These are phyloP conservation scores for Spinus pinus DNA, from an alignment of 2,797 vertebrate genomes.

Conservation along the genomic window DNA sequence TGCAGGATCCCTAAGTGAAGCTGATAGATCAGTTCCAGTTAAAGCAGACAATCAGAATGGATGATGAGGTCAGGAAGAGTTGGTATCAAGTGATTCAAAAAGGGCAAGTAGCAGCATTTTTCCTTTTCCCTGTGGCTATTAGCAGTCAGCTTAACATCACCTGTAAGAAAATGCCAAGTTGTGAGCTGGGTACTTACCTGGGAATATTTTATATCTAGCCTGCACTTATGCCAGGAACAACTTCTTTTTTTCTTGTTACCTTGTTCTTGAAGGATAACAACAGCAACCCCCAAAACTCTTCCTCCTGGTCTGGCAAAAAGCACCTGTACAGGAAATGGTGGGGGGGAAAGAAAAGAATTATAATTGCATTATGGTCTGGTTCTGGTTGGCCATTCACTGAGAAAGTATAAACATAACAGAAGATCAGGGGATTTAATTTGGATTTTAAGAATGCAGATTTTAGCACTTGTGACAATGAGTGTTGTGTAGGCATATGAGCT, in stretches of 20 bases:
- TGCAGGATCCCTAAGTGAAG: background rate
- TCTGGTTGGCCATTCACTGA: background rate
- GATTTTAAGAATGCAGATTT: background rate
- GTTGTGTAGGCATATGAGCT: background rate
- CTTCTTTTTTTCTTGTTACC: background rate
- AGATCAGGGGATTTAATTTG: background rate
- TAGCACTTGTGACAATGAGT: background rate
- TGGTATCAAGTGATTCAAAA: background rate
- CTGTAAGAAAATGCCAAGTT: background rate
- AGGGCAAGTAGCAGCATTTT: background rate
- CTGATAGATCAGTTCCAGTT: background rate
- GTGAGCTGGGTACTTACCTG: background rate
- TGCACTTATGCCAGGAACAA: background rate
- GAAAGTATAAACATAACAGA: background rate
- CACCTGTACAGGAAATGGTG: background rate
- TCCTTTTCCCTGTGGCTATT: background rate
- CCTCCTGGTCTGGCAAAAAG: background rate
- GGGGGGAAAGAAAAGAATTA: background rate
- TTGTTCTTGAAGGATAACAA: background rate
- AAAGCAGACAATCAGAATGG: background rate
- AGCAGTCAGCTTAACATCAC: background rate
- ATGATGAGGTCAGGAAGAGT: background rate
- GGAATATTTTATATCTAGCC: background rate
- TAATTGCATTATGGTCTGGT: background rate
- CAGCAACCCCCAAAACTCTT: background rate